Base-by-base conservation (phyloP, 1,140 invertebrate species). In the Popillia japonica region DNA sequence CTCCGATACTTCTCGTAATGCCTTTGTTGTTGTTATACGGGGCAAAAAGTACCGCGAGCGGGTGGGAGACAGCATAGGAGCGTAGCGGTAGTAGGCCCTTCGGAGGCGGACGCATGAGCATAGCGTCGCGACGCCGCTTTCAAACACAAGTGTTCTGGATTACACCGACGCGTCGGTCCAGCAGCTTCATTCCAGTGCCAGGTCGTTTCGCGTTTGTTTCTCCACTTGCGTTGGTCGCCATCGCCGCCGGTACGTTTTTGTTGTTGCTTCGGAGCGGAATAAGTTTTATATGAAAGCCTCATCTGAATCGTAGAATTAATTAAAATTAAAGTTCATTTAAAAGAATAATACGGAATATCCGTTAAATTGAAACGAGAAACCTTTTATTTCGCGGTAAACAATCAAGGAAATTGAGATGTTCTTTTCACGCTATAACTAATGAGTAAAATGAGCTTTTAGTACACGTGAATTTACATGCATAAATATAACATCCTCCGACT, bases 71-170 rank as follows among this genome's bases (percentile, higher is more conserved):
- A n/a, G n/a, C n/a, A n/a, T n/a, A n/a, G n/a, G n/a, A n/a, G n/a
- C n/a, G n/a, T n/a, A n/a, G n/a, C n/a, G n/a, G n/a, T n/a, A n/a
- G n/a, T n/a, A n/a, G n/a, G n/a, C n/a, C n/a, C n/a, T 27, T 20
- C 61, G 80, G 83, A 74, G 82, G 79, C 82, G 80, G 82, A 86
- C 85, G 85, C 85, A 86, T 86, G 85, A 86, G 85, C 85, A 85
- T 75, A 80, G 82, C 85, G 83, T 82, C 86, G 83, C 82, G 85
- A 82, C 83, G 86, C 85, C 83, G 86, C 85, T n/a, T n/a, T 85
- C 83, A 76, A 85, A 85, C 85, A 86, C 85, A 86, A 86, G 86
- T 86, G 85, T n/a, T n/a, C 84, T 77, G 84, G 83, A 84, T 85
- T 86, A 84, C 61, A 64, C 81, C 80, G 77, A 79, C n/a, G n/a